Evolutionary conservation across 2,113 vertebrate species (phyloP).

Genomic region (Hippocampus guttulatus): DNA sequence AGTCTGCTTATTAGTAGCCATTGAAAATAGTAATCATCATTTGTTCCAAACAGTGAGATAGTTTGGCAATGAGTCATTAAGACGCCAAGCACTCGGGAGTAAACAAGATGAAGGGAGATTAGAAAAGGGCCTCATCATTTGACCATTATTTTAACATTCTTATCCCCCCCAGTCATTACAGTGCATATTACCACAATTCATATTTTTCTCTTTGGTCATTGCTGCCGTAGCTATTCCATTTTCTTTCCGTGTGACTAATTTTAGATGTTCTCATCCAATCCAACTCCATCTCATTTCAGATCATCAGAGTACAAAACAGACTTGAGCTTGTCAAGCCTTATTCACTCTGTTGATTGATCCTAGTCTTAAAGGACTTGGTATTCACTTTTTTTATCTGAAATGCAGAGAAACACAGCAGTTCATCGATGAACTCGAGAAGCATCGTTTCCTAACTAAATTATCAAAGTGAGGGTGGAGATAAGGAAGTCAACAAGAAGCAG

Average conservation of each 20-base stretch:
- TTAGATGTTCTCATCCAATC: conserved; percentile 5
- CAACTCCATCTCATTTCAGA: neutral
- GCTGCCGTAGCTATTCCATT: neutral
- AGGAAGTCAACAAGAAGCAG: neutral
- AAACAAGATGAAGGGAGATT: neutral
- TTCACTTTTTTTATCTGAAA: neutral
- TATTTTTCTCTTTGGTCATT: neutral
- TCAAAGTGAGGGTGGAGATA: neutral
- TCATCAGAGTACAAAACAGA: neutral
- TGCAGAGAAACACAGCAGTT: neutral
- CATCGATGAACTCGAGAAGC: neutral
- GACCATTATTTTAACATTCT: neutral
- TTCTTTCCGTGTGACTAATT: neutral
- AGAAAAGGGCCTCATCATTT: conserved; percentile 6
- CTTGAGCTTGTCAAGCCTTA: neutral
- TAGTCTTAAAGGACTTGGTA: neutral
- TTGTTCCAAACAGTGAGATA: conserved; percentile 3
- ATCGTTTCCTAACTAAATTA: conserved; percentile 13
- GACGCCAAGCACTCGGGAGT: conserved; percentile 10
- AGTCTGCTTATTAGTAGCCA: neutral
- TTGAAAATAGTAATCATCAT: neutral
- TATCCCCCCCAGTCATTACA: too few relatives aligned
- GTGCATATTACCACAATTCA: too few relatives aligned
- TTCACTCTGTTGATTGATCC: neutral
- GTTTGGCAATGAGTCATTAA: conserved; percentile 18